Percentiles rank a stretch among this genome's conserved stretches.
phyloP scores from a whole-genome alignment of 2,113 vertebrate genomes.

The Hypomesus transpacificus region DNA sequence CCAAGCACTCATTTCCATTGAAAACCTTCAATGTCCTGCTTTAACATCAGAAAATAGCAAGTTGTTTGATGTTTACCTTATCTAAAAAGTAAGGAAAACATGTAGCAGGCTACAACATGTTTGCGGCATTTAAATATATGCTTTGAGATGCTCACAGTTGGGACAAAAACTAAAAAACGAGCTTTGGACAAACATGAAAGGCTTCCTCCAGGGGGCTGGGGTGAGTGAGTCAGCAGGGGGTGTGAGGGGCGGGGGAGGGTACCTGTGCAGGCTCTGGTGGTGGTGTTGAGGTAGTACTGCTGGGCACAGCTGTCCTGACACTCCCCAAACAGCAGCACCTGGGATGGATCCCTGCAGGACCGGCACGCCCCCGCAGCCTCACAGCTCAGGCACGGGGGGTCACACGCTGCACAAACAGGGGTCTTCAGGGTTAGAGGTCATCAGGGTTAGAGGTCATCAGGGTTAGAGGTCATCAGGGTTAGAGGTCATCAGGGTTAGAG shows the following conservation, averaged over 20 bases:
- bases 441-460: neutral
- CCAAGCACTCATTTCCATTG: no score
- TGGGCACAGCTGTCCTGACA: constrained; percentile 88
- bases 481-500: neutral
- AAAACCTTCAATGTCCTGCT: no score
- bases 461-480: neutral
- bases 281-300: constrained; percentile 87
- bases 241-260: constrained; percentile 1
- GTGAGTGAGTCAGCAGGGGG: no score
- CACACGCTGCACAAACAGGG: constrained; percentile 72
- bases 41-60: no score
- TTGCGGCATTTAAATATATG: no score
- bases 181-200: no score
- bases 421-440: neutral
- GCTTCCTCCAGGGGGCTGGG: no score
- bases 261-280: constrained; percentile 85
- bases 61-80: no score
- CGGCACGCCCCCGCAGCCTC: constrained; percentile 71
- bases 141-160: no score
- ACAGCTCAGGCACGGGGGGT: constrained; percentile 79
- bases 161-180: no score
- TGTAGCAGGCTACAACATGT: no score
- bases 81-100: no score
- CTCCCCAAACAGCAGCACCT: constrained; percentile 89
- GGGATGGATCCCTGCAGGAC: constrained; percentile 80